Evolutionary conservation across 2,797 vertebrate genomes (phyloP).

Genomic region (Scarus forsteni): DNA sequence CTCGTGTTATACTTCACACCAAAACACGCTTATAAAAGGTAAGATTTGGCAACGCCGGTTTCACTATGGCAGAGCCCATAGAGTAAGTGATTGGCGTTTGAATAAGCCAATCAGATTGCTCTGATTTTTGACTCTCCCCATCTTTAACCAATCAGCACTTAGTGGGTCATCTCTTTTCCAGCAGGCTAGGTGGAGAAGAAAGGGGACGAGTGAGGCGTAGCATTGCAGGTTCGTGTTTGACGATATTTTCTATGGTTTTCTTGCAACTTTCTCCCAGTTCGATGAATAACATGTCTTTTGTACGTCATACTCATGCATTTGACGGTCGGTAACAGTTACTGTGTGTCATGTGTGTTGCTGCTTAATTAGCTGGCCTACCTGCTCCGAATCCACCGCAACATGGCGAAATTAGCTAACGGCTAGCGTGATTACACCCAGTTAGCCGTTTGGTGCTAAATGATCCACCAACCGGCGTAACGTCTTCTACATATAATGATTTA

Average conservation of each 20-base stretch:
- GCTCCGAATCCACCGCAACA: conserved; percentile 65
- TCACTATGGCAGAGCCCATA: not conserved
- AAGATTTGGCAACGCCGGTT: too few species aligned
- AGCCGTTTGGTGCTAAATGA: not conserved
- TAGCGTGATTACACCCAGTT: conserved; percentile 46
- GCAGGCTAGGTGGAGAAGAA: conserved; percentile 65
- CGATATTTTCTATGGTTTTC: conserved; percentile 9
- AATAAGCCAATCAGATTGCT: conserved; percentile 55
- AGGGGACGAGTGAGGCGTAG: conserved; percentile 56
- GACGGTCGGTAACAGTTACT: fast-evolving
- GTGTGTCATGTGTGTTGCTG: not conserved
- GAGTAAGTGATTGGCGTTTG: conserved; percentile 39
- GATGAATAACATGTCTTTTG: not conserved
- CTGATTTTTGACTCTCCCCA: fast-evolving
- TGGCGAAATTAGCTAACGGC: conserved; percentile 73
- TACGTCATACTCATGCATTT: not conserved
- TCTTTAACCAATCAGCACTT: conserved; percentile 68
- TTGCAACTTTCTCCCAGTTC: not conserved
- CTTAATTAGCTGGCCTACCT: conserved; percentile 42
- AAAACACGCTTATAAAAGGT: too few species aligned
- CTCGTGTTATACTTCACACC: too few species aligned
- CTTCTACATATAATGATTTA: fast-evolving
- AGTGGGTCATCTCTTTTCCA: not conserved
- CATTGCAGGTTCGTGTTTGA: conserved; percentile 66
- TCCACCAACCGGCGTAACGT: too few species aligned